Conservation (phyloP, 2,888 invertebrate genomes). For the Nowickia ferox region DNA sequence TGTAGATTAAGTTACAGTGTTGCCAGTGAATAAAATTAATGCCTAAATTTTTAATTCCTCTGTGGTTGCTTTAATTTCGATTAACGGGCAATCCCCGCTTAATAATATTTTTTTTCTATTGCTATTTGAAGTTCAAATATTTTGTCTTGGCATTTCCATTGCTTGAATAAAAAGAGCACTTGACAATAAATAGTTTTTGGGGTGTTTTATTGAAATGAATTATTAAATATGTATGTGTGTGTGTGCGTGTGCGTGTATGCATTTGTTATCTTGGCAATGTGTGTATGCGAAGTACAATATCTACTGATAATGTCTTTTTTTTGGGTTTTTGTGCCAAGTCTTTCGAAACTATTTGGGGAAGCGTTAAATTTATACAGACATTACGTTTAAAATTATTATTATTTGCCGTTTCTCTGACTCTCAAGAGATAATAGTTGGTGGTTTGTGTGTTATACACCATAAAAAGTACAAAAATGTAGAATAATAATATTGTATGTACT, state of each 20-base stretch:
- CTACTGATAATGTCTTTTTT: conserved; percentile 10
- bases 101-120: neutral
- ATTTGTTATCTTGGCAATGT: neutral
- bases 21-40: too few species aligned
- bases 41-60: too few species aligned
- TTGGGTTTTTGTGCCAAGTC: conserved; percentile 5
- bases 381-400: conserved; percentile 1
- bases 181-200: conserved; percentile 27
- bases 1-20: too few species aligned
- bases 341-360: conserved; percentile 19
- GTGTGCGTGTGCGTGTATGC: neutral
- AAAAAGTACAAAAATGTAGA: neutral
- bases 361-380: conserved; percentile 22
- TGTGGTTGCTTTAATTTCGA: too few species aligned
- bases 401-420: neutral
- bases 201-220: neutral
- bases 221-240: neutral
- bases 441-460: conserved; percentile 4
- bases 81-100: neutral
- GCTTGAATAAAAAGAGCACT: neutral
- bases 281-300: conserved; percentile 9
- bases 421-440: neutral
- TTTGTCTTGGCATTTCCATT: neutral
- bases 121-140: conserved; percentile 1
- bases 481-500: neutral